Base-by-base conservation (phyloP, 2,797 vertebrate species). In the Botia almorhae region DNA sequence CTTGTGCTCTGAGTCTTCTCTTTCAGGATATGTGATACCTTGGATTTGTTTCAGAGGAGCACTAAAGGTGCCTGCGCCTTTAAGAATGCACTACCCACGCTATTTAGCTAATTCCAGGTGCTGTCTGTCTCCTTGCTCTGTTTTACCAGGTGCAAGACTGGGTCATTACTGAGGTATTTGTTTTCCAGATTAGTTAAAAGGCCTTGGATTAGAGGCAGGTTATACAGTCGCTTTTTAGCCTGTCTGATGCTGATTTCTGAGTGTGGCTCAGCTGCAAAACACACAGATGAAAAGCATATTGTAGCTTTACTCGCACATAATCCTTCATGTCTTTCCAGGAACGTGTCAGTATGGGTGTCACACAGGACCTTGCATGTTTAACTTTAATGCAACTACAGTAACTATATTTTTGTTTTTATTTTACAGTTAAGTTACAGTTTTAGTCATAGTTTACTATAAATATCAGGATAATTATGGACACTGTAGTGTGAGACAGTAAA, bases 91-190 rank as follows among this genome's bases (percentile, higher is more conserved):
- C 86, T 85, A 87, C 83, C 76, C 76, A 80, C 85, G 85, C 89
- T 90, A 91, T 92, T 89, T 90, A 85, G 91, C 89, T 92, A 90
- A 92, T 92, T 94, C 89, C 91, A 94, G 91, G 92, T 94, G 93
- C 89, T 83, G 60, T 76, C 50, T 83, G 74, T 69, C 79, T 63
- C 64, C 61, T 69, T 21, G 65, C 85, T 90, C 87, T 92, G 91
- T 94, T 93, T 93, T 92, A 93, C 92, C 93, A 94, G 93, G 93
- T 94, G 93, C 89, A 87, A 70, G 82, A 82, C 88, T 85, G 82
- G 89, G 91, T 93, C 92, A 93, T 93, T 92, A 92, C 89, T 85
- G 78, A 91, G 89, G 87, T 93, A 93, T 94, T 94, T 94, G 91
- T 93, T 94, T 93, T 94, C 85, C 88, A 90, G 93, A 93, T 93